Conservation (phyloP, 2,888 invertebrate species). For the Byasa hedistus region DNA sequence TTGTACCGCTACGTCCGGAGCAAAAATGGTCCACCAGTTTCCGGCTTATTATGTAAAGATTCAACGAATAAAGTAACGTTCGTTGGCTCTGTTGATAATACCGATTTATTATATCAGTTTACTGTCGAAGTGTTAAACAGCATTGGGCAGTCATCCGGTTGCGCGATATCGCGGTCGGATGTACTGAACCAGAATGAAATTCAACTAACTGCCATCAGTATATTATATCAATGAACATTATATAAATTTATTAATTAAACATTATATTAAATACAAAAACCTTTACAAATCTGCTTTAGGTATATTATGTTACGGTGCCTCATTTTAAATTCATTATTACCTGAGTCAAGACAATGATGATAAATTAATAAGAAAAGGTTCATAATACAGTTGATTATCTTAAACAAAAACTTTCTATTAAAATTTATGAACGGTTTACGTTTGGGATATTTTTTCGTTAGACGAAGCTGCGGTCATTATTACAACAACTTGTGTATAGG, state of each 20-base stretch:
- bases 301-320: too few relatives aligned
- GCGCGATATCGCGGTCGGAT: slow-evolving; percentile 32
- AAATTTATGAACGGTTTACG: neutral
- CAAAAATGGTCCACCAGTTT: slow-evolving; percentile 40
- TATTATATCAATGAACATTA: slow-evolving; percentile 2
- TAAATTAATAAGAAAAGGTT: too few relatives aligned
- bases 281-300: too few relatives aligned
- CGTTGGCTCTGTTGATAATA: slow-evolving; percentile 64
- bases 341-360: too few relatives aligned
- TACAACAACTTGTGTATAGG: neutral
- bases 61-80: slow-evolving; percentile 68
- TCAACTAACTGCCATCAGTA: slow-evolving; percentile 8
- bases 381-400: too few relatives aligned
- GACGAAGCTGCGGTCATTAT: neutral
- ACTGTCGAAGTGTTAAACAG: slow-evolving; percentile 60
- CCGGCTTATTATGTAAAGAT: slow-evolving; percentile 48
- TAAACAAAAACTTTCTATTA: neutral
- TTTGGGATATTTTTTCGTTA: too few relatives aligned
- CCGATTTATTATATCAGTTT: slow-evolving; percentile 75
- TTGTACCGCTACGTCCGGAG: neutral
- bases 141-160: slow-evolving; percentile 37
- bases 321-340: too few relatives aligned
- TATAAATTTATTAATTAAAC: neutral
- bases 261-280: neutral
- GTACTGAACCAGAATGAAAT: slow-evolving; percentile 34